These are phyloP conservation scores for Megaustenia siamemsis DNA, from an alignment of 2,888 invertebrate species.

Conservation along the genomic window DNA sequence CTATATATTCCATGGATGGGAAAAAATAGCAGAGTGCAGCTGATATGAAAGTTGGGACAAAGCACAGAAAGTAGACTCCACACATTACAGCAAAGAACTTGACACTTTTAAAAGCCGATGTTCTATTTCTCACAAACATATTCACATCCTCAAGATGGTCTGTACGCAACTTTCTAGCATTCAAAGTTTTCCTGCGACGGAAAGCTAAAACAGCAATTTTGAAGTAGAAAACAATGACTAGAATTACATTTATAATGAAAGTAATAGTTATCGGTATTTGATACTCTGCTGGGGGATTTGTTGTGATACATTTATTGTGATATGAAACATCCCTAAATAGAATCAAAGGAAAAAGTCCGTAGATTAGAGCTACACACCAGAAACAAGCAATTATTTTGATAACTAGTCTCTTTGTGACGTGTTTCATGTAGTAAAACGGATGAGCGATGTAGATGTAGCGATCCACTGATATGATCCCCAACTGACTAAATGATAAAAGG, in stretches of 20 bases:
- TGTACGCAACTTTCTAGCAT: not conserved
- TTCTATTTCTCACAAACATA: not conserved
- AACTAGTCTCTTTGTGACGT: not conserved
- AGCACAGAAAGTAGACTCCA: not conserved
- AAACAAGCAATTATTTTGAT: not conserved
- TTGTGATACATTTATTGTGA: not conserved
- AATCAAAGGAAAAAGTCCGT: not conserved
- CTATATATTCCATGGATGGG: not conserved
- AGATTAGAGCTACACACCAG: constrained; percentile 12
- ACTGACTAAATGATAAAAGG: not conserved
- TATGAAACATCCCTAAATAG: not conserved
- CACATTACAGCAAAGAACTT: constrained; percentile 17
- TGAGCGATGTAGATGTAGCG: constrained; percentile 38
- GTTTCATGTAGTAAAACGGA: constrained; percentile 9
- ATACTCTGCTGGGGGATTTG: not conserved
- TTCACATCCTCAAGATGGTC: not conserved
- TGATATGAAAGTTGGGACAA: not conserved
- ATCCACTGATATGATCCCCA: constrained; percentile 20
- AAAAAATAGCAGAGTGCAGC: not conserved
- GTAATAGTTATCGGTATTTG: too few relatives aligned
- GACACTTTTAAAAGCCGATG: constrained; percentile 4
- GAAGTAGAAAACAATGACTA: constrained; percentile 14
- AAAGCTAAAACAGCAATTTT: constrained; percentile 24
- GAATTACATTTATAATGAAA: not conserved
- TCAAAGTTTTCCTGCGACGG: not conserved